Conservation (phyloP, 1,140 invertebrate species). For the Drosophila ananassae region DNA sequence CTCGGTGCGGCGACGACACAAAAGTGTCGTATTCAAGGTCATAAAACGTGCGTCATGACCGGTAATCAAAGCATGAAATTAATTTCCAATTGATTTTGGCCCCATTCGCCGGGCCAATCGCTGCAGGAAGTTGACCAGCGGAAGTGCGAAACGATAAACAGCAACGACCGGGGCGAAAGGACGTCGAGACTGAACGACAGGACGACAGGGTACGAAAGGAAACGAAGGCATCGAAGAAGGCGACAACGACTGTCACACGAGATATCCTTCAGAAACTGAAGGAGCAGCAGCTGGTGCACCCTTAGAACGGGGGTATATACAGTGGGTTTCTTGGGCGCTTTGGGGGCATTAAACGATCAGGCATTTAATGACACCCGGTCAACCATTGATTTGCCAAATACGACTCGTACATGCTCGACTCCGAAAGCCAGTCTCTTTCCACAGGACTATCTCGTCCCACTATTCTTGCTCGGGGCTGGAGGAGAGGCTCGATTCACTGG, state of each 20-base stretch:
- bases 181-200: constrained; percentile 1
- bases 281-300: constrained; percentile 20
- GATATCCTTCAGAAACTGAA: constrained; percentile 57
- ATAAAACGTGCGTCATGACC: constrained; percentile 81
- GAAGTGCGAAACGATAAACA: constrained; percentile 82
- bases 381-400: constrained; percentile 78
- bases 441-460: constrained; percentile 7
- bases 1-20: constrained; percentile 53
- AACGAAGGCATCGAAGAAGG: background rate
- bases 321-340: constrained; percentile 9
- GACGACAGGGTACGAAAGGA: background rate
- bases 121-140: constrained; percentile 79
- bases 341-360: constrained; percentile 76
- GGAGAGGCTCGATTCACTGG: constrained; percentile 18
- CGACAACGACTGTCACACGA: constrained; percentile 18
- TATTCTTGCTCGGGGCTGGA: background rate
- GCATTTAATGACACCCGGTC: constrained; percentile 80
- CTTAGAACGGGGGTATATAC: background rate
- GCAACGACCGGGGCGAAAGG: constrained; percentile 46
- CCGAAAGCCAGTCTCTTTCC: constrained; percentile 16
- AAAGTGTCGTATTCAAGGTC: constrained; percentile 80
- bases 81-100: constrained; percentile 82
- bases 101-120: constrained; percentile 66
- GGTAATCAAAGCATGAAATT: constrained; percentile 82
- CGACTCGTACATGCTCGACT: constrained; percentile 38